phyloP scores from a whole-genome alignment of 2,888 invertebrate species.

The Rhagophthalmus giganteus region DNA sequence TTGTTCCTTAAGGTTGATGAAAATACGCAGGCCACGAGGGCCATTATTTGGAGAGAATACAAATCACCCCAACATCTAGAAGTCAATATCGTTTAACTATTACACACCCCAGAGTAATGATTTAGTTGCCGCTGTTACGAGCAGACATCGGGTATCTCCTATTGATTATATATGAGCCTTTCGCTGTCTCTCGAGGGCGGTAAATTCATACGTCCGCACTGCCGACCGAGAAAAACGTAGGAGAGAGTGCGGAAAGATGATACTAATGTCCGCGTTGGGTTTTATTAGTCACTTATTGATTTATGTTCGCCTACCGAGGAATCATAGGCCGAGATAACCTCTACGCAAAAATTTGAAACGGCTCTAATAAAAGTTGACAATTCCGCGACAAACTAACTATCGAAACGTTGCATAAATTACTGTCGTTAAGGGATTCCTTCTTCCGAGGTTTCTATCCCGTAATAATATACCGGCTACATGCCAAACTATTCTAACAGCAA shows the following conservation, averaged over 20 bases:
- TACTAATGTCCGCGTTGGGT: constrained; percentile 44
- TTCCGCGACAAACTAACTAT: not conserved
- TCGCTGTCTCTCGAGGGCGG: constrained; percentile 36
- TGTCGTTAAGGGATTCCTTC: constrained; percentile 14
- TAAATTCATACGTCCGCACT: constrained; percentile 38
- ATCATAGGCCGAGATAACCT: constrained; percentile 10
- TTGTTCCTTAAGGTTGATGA: constrained; percentile 47
- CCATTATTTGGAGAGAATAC: constrained; percentile 46
- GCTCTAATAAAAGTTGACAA: constrained; percentile 7
- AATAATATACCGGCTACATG: constrained; percentile 23
- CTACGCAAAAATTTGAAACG: constrained; percentile 11
- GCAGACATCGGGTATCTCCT: constrained; percentile 48
- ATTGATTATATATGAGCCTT: constrained; percentile 42
- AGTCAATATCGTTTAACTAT: constrained; percentile 53
- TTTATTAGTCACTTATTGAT: constrained; percentile 38
- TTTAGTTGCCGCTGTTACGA: constrained; percentile 48
- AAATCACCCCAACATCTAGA: constrained; percentile 47
- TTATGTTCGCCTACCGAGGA: constrained; percentile 20
- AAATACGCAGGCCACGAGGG: constrained; percentile 42
- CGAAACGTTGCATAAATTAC: constrained; percentile 14
- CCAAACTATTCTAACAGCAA: constrained; percentile 41
- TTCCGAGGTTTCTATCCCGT: constrained; percentile 6
- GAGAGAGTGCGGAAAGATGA: constrained; percentile 43
- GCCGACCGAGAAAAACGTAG: constrained; percentile 28
- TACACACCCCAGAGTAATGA: constrained; percentile 47